A percentile compares a stretch with the other conserved stretches of the same genome.
Evolutionary conservation across 1,140 invertebrate species (phyloP).

Genomic region (Macrosteles quadrilineatus): DNA sequence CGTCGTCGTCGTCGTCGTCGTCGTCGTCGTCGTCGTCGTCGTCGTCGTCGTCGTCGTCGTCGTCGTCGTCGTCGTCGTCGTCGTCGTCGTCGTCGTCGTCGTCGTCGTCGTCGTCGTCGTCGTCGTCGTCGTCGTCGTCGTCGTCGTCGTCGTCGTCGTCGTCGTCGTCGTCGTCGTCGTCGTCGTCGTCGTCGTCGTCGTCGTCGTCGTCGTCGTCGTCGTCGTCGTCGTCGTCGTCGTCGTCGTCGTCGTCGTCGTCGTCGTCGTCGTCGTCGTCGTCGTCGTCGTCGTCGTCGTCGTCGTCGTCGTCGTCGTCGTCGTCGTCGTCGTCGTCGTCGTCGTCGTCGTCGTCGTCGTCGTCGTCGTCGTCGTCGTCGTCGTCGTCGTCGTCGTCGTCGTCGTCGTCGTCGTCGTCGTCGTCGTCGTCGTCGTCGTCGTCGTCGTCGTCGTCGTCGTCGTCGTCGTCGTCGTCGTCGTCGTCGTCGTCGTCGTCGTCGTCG

Average conservation of each 20-base stretch:
- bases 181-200: slow-evolving; percentile 13
- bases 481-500: too few relatives aligned
- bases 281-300: not conserved
- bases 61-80: slow-evolving; percentile 7
- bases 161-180: slow-evolving; percentile 3
- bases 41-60: not conserved
- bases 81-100: slow-evolving; percentile 16
- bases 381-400: slow-evolving; percentile 1
- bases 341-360: not conserved
- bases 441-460: not conserved
- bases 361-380: not conserved
- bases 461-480: too few relatives aligned
- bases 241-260: not conserved
- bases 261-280: not conserved
- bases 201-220: slow-evolving; percentile 3
- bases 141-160: slow-evolving; percentile 11
- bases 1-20: slow-evolving; percentile 5
- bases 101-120: slow-evolving; percentile 8
- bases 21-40: slow-evolving; percentile 3
- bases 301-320: not conserved
- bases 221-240: slow-evolving; percentile 13
- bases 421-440: not conserved
- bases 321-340: not conserved
- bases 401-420: slow-evolving; percentile 1
- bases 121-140: not conserved